Base-by-base conservation (phyloP, 2,113 vertebrate genomes). In the Pipra filicauda region DNA sequence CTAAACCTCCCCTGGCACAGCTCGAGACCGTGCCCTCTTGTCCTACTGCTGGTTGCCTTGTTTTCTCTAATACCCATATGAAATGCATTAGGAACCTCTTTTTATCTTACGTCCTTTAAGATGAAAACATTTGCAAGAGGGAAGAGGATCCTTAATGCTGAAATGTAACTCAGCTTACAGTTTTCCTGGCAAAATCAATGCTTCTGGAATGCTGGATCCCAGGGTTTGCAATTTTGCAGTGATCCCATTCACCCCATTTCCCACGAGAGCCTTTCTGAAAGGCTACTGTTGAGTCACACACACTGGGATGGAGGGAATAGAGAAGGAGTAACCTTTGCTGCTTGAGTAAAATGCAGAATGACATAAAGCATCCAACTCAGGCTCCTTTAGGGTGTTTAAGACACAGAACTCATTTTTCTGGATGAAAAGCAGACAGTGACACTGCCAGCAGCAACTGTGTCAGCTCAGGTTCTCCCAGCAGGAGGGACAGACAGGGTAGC, bases 391-490 rank as follows among this genome's bases (percentile, higher is more conserved):
- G 70, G 62, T 84, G 58, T 77, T 93, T 93, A 73, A 92, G 85
- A 70, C n/a, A 73, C 48, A 75, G 92, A 86, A 80, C n/a, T 90
- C 75, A 80, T 78, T 87, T 95, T 91, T 92, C 78, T 96, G 87
- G 74, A 95, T 92, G 76, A 82, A 94, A 92, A 88, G 87, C 80
- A 95, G 80, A 28, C 77, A 91, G 70, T 85, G 90, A 58, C 81
- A 61, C 76, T 83, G 95, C 83, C 66, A 93, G 54, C 86, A 96
- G 80, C 84, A 44, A 24, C 61, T 39, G 91, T 91, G 86, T 67
- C 82, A 90, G 70, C 93, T 80, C 82, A 89, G 92, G 87, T 51
- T 93, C 58, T 92, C 91, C 87, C 95, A 88, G 91, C 95, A 97
- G 94, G 91, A 94, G 91, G 80, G 54, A 77, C 83, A 55, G 15